Evolutionary conservation across 1,140 invertebrate species (phyloP), one percentile per base, ranked within the genome.

Genomic region (Eupristina koningsbergeri): DNA sequence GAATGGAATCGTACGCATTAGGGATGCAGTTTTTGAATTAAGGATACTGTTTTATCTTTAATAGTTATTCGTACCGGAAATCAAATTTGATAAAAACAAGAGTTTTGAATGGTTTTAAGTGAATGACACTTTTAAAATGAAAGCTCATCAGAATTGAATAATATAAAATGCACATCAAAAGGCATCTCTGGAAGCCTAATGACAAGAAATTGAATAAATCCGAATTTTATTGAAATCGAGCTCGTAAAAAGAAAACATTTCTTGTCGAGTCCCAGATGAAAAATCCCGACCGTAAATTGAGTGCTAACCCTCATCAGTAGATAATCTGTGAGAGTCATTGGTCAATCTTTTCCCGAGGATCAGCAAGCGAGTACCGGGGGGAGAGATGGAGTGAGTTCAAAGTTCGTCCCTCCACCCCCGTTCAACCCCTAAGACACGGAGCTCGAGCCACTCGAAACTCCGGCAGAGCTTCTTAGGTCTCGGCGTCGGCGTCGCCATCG

Each of bases 321-420:
- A 47, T 53, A 75, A 53, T 75, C 73, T 75, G 5, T 7, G 73
- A 75, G 22, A 34, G 53, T 75, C 29, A 45, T 50, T 17, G 73
- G 41, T 34, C 26, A 22, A 75, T 47, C 26, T 75, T 71, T 71
- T 41, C 15, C 2, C 67, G 67, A 69, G 13, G 34, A 47, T 9
- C 45, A 45, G 47, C 29, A n/a, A 63, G 3, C 1, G n/a, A 63
- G 29, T 9, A 63, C n/a, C n/a, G n/a, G 29, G 29, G 61, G 5
- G 3, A 64, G 63, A 8, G 1, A 13, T 3, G 13, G n/a, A 11
- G 9, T 34, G 0, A 11, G 9, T 31, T 63, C 58, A 75, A 53
- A 75, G 73, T 34, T 50, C 1, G 11, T 22, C 15, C 45, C 45
- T 34, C 67, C 22, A 6, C 3, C 36, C 22, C n/a, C n/a, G n/a